Evolutionary conservation across 2,113 vertebrate genomes (phyloP), one percentile per base, ranked within the genome.

Genomic region (Athene noctua): DNA sequence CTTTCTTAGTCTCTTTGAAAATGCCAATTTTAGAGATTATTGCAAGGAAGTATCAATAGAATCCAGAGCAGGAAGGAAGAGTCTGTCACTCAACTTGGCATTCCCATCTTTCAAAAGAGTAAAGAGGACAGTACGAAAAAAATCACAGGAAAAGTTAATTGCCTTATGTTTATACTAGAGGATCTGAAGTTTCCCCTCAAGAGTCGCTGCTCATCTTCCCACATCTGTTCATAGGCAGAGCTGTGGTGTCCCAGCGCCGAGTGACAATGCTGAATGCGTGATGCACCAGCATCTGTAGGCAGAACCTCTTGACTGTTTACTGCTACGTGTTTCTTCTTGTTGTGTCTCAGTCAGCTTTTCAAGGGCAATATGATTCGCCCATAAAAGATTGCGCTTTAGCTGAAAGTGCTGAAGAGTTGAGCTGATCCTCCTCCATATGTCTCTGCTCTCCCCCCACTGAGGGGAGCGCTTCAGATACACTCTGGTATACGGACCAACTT

Each of bases 1-100:
- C 42, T 97, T 86, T 78, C 42, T 80, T 36, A 83, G 81, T 71
- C 74, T 92, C 92, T 90, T 96, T 94, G 89, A 95, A 97, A 95
- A 94, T 34, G 42, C 26, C 71, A 55, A 1, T 87, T 88, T 80
- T 59, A 58, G 86, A 77, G 58, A 73, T 58, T 42, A 20, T 63
- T 73, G 62, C 40, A 62, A 57, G 46, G 54, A 81, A 81, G 57
- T 4, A 74, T 40, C 54, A 36, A 16, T 0, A 29, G 22, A 71
- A 87, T 62, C 38, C 1, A 0, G 17, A 80, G 80, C 63, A 71
- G 47, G n/a, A 73, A 86, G 83, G 59, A 88, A 49, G 36, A 32
- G n/a, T 44, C 78, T 83, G 66, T 54, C 93, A 67, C 29, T 49
- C 85, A 46, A 17, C 25, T 49, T 4, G 0, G 38, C 5, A 0